Base-by-base conservation (phyloP, 64 coral and sea anemone species). In the Dendrophyllia cribrosa region DNA sequence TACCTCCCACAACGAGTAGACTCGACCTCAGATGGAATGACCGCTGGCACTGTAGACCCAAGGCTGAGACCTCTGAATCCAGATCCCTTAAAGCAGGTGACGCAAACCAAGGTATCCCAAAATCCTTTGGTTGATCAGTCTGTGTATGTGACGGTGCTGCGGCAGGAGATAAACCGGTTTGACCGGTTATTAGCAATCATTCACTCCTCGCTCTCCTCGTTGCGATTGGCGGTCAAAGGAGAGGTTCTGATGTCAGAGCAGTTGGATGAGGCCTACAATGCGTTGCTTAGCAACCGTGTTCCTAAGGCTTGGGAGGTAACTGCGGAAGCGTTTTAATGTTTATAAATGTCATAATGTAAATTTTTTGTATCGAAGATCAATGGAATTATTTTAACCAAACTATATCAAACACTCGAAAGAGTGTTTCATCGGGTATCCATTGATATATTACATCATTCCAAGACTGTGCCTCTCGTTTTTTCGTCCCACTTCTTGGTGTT, bases 281-380 rank as follows among this genome's bases (percentile, higher is more conserved):
- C 97, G 56, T 91, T 99, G 47, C 77, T 96, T 4, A 88, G 67
- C 72, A 99, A 96, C 58, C 75, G 84, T 53, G 91, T 99, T 13
- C 97, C 97, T 14, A 83, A 60, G 51, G 87, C 95, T 23, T 99
- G 97, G 97, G 87, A 96, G 97, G 97, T 99, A 79, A 67, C 19
- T n/a, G 24, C 20, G 15, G 26, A 68, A 24, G 23, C 12, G 52
- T 11, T 59, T 9, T 26, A 59, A 7, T 25, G 8, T 10, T 70
- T 23, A 20, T 23, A 43, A 70, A 34, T 34, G 34, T 34, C 34
- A 34, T 34, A 34, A 34, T 34, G 34, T 34, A 34, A 34, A 34
- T 34, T 34, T 34, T 34, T 34, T 34, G 34, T 34, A 34, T 34
- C 34, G 34, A 34, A 34, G 34, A 34, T 34, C 34, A 34, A 34